Evolutionary conservation across 2,797 vertebrate genomes (phyloP).

Genomic region (Ispidina picta): DNA sequence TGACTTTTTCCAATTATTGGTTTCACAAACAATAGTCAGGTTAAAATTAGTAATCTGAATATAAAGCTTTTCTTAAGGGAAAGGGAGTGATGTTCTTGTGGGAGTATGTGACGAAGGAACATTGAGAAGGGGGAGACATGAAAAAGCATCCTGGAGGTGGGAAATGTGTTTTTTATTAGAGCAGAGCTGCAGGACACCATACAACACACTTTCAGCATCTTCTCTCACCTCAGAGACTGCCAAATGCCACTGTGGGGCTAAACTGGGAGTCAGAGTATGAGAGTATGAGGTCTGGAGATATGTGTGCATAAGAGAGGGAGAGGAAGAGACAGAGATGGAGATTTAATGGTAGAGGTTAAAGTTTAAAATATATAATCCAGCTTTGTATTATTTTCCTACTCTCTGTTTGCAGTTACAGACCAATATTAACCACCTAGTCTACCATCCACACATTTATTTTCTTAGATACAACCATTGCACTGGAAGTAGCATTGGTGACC

Average conservation of each 20-base stretch:
- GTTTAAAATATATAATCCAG: background rate
- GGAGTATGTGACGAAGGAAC: background rate
- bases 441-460: background rate
- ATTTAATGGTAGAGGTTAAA: background rate
- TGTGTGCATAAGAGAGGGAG: background rate
- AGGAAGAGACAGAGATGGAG: background rate
- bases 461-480: background rate
- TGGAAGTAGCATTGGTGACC: background rate
- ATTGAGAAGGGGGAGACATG: background rate
- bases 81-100: background rate
- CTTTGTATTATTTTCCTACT: background rate
- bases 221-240: constrained; percentile 12
- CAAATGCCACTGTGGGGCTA: constrained; percentile 24
- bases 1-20: constrained; percentile 33
- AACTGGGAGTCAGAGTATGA: background rate
- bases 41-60: constrained; percentile 42
- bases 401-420: background rate
- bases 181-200: background rate
- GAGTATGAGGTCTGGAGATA: background rate
- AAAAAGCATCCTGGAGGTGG: background rate
- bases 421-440: background rate
- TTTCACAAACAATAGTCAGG: constrained; percentile 39
- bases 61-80: background rate
- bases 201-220: background rate
- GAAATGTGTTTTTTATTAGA: constrained; percentile 24